Conservation (phyloP, 2,797 vertebrate genomes). For the Periparus ater region DNA sequence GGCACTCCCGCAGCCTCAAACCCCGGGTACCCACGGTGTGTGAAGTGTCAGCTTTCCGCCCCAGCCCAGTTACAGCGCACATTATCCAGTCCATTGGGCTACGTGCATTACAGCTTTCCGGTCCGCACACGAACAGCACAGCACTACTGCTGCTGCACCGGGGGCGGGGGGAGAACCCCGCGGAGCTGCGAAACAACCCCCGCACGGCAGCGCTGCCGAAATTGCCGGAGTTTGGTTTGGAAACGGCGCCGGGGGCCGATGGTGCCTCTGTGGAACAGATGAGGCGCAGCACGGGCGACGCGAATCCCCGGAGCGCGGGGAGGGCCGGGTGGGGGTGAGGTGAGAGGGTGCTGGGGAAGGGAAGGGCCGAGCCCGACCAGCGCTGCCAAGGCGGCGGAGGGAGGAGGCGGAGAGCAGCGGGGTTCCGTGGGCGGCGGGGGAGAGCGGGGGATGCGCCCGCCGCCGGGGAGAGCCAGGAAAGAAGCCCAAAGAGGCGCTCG, state of each 20-base stretch:
- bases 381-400: neutral
- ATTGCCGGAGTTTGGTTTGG: neutral
- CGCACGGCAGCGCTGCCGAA: neutral
- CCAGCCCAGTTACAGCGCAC: neutral
- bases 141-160: neutral
- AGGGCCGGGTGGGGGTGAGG: neutral
- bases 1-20: neutral
- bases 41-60: neutral
- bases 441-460: neutral
- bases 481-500: neutral
- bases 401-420: neutral
- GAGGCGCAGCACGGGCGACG: neutral
- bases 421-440: neutral
- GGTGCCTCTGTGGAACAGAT: neutral
- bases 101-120: conserved; percentile 34
- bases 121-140: neutral
- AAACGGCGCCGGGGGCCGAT: neutral
- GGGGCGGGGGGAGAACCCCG: neutral
- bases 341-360: neutral
- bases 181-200: neutral
- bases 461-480: neutral
- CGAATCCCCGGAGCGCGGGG: neutral
- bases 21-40: neutral
- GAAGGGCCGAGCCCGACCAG: neutral
- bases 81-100: neutral